Base-by-base conservation (phyloP, 2,113 vertebrate genomes). In the Apaloderma vittatum region DNA sequence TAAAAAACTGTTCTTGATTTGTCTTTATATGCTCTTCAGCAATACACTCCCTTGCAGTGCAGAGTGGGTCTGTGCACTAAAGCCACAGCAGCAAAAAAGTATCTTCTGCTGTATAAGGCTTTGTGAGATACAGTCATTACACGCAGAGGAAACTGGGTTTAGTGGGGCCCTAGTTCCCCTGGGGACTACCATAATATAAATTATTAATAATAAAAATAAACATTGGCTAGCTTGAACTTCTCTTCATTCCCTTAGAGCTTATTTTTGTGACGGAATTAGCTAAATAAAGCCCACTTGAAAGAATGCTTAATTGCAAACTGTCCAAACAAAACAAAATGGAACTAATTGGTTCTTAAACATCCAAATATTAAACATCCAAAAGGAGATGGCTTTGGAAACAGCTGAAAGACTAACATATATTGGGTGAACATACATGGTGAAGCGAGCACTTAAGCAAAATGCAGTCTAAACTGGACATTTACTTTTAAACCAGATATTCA, bases 161-260 rank as follows among this genome's bases (percentile, higher is more conserved):
- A 91, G 63, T 91, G 93, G 43, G 93, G 93, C 95, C 94, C 93
- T 86, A 12, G 77, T 68, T 90, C 59, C 93, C 62, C 83, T 65
- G 30, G 48, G 91, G 61, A 88, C 86, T 84, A 49, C 45, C 79
- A 78, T 91, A 81, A 95, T 91, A 93, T 94, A 97, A 96, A 96
- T 97, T 94, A 96, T 95, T 97, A 97, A 97, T 95, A 95, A 97
- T 75, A 84, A 95, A 97, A 97, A 97, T 93, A 97, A 97, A 95
- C 94, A 94, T 46, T 93, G 92, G 92, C 90, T 93, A 77, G 68
- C 88, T 97, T 83, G 91, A 96, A 96, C 92, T 92, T 94, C 55
- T 92, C 76, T 72, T 92, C 86, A 49, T 97, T 96, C 92, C 80
- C 70, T 92, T n/a, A 21, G 75, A 95, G 96, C 90, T 92, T 97